phyloP scores from a whole-genome alignment of 2,888 invertebrate genomes.

The Andrena bucephala region DNA sequence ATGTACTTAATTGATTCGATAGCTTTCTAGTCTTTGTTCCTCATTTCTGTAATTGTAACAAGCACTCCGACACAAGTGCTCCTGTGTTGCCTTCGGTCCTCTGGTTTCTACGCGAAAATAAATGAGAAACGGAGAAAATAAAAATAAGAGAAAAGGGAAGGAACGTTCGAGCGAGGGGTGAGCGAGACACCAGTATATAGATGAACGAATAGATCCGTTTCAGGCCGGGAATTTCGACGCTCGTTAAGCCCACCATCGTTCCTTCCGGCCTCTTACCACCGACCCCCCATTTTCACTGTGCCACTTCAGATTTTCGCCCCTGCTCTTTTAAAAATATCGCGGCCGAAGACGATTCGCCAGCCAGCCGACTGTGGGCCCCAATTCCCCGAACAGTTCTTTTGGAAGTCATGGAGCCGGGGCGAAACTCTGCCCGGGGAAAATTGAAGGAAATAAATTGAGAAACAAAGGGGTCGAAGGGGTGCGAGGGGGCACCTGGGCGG shows the following conservation, averaged over 20 bases:
- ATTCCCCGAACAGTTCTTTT: conserved; percentile 6
- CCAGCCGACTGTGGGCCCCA: not conserved
- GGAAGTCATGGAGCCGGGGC: not conserved
- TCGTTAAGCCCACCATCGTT: conserved; percentile 40
- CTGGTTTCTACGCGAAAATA: not conserved
- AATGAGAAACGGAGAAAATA: not conserved
- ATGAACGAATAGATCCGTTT: conserved; percentile 27
- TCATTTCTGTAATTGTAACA: no score
- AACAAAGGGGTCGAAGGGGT: not conserved
- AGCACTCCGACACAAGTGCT: no score
- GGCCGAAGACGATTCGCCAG: conserved; percentile 20
- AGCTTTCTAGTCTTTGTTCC: no score
- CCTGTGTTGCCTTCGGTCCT: not conserved
- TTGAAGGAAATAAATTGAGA: conserved; percentile 1
- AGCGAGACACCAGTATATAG: not conserved
- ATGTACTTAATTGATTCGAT: no score
- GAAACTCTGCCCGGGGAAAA: conserved; percentile 8
- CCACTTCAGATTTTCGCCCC: conserved; percentile 33
- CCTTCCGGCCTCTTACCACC: conserved; percentile 37
- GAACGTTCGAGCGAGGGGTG: not conserved
- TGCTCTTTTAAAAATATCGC: conserved; percentile 27
- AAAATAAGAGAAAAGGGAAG: not conserved
- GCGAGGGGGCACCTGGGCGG: not conserved
- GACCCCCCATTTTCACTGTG: conserved; percentile 20
- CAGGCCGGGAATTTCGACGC: conserved; percentile 24